Percentiles rank a stretch among this genome's conserved stretches.
These are phyloP conservation scores for Hyla sarda DNA, from an alignment of 2,113 vertebrate genomes.

Conservation along the genomic window DNA sequence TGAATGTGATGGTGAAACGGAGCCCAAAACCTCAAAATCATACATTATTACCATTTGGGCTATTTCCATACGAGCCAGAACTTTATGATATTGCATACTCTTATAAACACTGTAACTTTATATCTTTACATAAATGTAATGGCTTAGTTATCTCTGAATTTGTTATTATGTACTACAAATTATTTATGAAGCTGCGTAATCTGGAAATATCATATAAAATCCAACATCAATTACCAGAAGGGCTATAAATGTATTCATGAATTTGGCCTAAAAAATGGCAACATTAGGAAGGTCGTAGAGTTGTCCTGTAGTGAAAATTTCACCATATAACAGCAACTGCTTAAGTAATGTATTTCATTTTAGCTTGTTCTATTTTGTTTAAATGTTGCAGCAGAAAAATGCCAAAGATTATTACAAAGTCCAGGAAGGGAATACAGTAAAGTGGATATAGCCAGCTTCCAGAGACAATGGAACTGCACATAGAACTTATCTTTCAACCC, in stretches of 20 bases:
- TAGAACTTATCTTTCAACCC: no score
- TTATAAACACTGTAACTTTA: constrained; percentile 47
- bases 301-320: background rate
- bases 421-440: background rate
- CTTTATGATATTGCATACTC: constrained; percentile 24
- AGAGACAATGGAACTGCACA: no score
- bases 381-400: background rate
- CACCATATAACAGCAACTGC: background rate
- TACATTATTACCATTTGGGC: background rate
- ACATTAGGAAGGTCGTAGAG: background rate
- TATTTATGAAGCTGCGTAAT: background rate
- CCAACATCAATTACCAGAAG: background rate
- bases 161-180: constrained; percentile 8
- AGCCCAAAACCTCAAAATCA: constrained; percentile 22
- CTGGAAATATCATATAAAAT: constrained; percentile 6
- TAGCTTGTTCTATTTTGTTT: no score
- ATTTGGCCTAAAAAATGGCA: background rate
- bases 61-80: constrained; percentile 26
- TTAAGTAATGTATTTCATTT: no score
- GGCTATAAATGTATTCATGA: background rate
- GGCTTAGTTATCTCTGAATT: constrained; percentile 1
- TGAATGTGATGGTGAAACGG: constrained; percentile 38
- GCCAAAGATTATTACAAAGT: background rate
- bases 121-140: background rate
- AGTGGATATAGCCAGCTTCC: no score